Evolutionary conservation across 53 echinoderm and acorn worm genomes (phyloP).

Genomic region (Holothuria leucospilota): DNA sequence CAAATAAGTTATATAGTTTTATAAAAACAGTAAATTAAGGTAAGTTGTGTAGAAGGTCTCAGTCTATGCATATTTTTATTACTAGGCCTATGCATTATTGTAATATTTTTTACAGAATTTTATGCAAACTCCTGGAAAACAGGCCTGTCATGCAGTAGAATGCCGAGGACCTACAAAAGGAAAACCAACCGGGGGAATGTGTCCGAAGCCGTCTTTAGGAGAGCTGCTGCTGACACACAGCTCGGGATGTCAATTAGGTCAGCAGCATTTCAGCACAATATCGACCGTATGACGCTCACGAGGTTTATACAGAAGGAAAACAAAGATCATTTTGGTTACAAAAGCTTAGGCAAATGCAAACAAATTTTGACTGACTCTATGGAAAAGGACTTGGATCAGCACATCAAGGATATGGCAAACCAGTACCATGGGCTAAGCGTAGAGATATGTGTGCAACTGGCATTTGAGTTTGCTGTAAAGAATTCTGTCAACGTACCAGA

Average conservation of each 20-base stretch:
- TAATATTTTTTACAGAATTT: conserved; percentile 23
- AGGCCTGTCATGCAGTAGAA: conserved; percentile 3
- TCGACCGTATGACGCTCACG: conserved; percentile 42
- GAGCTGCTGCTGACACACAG: conserved; percentile 38
- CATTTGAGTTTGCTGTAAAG: conserved; percentile 42
- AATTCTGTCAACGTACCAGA: conserved; percentile 49
- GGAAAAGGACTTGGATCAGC: conserved; percentile 23
- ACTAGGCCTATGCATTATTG: conserved; percentile 19
- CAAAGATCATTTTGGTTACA: conserved; percentile 41
- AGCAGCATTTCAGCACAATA: conserved; percentile 30
- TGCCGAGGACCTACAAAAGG: conserved; percentile 32
- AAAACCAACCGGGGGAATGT: conserved; percentile 12
- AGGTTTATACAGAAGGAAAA: conserved; percentile 37
- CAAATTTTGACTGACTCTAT: conserved; percentile 43
- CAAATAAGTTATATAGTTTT: neutral
- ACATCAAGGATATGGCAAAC: conserved; percentile 48
- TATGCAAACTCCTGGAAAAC: conserved; percentile 20
- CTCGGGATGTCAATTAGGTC: conserved; percentile 37
- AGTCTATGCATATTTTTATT: neutral
- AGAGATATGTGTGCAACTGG: conserved; percentile 28
- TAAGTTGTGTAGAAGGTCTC: conserved; percentile 2
- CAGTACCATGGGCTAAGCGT: conserved; percentile 44
- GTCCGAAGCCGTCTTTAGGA: neutral
- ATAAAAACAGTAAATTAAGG: conserved; percentile 13
- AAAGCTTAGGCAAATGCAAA: conserved; percentile 21